These are phyloP conservation scores for Thalassoma bifasciatum DNA, from an alignment of 2,113 vertebrate species.

Conservation along the genomic window DNA sequence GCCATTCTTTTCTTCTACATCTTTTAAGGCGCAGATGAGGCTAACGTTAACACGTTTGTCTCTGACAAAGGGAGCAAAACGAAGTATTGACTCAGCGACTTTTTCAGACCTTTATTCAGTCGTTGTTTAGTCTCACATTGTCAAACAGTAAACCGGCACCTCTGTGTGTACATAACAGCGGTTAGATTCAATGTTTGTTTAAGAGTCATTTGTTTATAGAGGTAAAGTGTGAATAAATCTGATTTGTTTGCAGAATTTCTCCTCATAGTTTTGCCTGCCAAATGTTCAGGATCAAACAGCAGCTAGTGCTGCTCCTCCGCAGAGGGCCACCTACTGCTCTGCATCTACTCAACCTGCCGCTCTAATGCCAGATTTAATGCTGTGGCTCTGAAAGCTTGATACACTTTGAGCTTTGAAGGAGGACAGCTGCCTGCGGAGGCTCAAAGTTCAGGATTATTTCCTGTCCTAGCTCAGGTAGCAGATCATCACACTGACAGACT, in stretches of 20 bases:
- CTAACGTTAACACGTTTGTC: background rate
- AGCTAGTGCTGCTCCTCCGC: background rate
- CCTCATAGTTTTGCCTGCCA: background rate
- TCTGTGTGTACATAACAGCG: slow-evolving; percentile 34
- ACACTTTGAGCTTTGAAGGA: background rate
- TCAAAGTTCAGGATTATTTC: background rate
- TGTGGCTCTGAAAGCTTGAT: background rate
- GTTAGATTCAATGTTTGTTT: slow-evolving; percentile 51
- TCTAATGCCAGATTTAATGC: slow-evolving; percentile 14
- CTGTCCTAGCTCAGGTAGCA: background rate
- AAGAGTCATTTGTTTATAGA: slow-evolving; percentile 57
- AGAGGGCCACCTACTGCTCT: background rate
- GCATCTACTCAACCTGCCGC: slow-evolving; percentile 1
- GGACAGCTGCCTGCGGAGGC: background rate
- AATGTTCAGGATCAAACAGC: background rate
- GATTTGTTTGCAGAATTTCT: slow-evolving; percentile 27
- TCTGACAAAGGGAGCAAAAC: background rate
- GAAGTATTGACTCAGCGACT: background rate
- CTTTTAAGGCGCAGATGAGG: background rate
- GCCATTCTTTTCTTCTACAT: background rate
- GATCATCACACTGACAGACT: slow-evolving; percentile 13
- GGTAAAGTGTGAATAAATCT: slow-evolving; percentile 24
- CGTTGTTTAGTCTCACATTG: slow-evolving; percentile 22
- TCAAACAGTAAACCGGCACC: slow-evolving; percentile 42
- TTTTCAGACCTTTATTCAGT: slow-evolving; percentile 10